phyloP scores from a whole-genome alignment of 2,797 vertebrate species.

The Enteromius argenteus region DNA sequence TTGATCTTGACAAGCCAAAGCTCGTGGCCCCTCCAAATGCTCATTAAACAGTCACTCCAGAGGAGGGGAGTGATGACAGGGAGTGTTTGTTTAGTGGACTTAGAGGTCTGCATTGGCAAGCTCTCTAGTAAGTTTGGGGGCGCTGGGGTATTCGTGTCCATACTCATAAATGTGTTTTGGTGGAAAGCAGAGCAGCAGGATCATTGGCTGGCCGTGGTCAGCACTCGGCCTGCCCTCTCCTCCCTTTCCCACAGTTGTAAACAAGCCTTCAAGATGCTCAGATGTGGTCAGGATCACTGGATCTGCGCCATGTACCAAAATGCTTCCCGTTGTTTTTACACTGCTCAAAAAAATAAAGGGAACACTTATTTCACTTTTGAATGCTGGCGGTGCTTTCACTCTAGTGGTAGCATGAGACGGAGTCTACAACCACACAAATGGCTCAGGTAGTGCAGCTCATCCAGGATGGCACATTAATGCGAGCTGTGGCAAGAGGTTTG shows the following conservation, averaged over 20 bases:
- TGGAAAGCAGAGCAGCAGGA: constrained; percentile 29
- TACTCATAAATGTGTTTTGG: constrained; percentile 65
- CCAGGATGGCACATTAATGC: too few relatives aligned
- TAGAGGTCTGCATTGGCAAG: constrained; percentile 45
- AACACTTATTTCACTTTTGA: too few relatives aligned
- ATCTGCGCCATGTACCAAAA: constrained; percentile 39
- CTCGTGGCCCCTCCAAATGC: constrained; percentile 18
- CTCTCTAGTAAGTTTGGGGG: constrained; percentile 40
- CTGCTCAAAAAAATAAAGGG: too few relatives aligned
- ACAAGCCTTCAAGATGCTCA: constrained; percentile 52
- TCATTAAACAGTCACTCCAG: constrained; percentile 18
- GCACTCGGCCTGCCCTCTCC: constrained; percentile 13
- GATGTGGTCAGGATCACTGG: constrained; percentile 52
- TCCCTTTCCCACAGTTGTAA: constrained; percentile 54
- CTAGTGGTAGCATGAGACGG: too few relatives aligned
- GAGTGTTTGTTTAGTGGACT: constrained; percentile 42
- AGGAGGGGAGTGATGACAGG: constrained; percentile 32
- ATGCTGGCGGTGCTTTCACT: too few relatives aligned
- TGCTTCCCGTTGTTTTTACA: constrained; percentile 53
- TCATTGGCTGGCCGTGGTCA: constrained; percentile 27
- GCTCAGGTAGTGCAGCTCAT: too few relatives aligned
- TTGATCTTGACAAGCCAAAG: constrained; percentile 35
- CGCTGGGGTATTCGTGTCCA: constrained; percentile 51
- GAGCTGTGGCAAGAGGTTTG: too few relatives aligned
- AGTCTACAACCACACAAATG: too few relatives aligned